Percentiles rank a stretch among this genome's conserved stretches.
Conservation (phyloP, 2,113 vertebrate species). For the Anarhynchus alexandrinus region DNA sequence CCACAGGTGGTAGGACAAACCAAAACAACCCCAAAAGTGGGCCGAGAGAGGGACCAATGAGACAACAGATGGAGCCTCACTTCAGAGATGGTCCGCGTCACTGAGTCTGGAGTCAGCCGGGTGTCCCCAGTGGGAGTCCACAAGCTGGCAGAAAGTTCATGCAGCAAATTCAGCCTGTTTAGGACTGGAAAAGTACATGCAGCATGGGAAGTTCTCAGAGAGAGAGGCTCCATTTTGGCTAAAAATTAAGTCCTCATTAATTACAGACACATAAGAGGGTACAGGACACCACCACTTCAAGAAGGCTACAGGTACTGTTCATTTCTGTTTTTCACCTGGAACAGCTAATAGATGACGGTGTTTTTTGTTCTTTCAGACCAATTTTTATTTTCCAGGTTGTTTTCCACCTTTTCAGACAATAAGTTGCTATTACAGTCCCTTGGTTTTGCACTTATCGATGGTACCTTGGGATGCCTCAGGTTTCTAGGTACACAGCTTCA, state of each 20-base stretch:
- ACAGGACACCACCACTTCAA: neutral
- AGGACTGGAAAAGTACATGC: neutral
- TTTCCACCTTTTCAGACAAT: neutral
- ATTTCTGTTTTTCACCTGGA: neutral
- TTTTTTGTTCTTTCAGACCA: neutral
- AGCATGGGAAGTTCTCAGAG: neutral
- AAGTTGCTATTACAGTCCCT: neutral
- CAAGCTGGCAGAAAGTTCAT: neutral
- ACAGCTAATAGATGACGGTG: fast-evolving
- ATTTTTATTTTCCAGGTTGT: neutral
- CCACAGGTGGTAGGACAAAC: neutral
- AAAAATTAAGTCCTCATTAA: neutral
- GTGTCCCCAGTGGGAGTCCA: too few relatives aligned
- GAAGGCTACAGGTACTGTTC: neutral
- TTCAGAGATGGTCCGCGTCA: neutral
- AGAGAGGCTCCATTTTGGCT: neutral
- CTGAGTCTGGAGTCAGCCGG: neutral
- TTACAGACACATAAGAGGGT: neutral
- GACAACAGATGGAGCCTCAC: neutral
- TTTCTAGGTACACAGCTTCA: neutral
- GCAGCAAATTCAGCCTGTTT: neutral
- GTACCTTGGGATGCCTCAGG: neutral
- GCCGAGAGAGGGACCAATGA: neutral
- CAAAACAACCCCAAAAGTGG: neutral
- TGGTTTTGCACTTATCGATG: neutral